Conservation (phyloP, 2,113 vertebrate species). For the Phrynosoma platyrhinos region DNA sequence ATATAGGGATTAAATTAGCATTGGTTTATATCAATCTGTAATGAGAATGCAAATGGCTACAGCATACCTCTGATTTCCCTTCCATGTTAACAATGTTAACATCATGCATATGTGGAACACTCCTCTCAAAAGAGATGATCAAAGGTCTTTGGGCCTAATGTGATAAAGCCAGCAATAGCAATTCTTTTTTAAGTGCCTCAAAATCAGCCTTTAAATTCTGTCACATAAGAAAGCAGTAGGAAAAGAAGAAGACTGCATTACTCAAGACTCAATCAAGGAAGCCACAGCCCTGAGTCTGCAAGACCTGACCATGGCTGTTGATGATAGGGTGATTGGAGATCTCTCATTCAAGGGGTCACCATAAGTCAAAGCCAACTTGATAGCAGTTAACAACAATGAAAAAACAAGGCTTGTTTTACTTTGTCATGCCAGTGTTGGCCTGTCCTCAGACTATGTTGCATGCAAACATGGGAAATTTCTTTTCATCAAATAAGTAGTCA, state of each 20-base stretch:
- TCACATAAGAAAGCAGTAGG: background rate
- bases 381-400: background rate
- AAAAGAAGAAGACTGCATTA: too few species aligned
- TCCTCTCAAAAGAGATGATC: background rate
- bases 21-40: background rate
- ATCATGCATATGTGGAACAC: background rate
- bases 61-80: background rate
- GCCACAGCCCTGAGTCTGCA: too few species aligned
- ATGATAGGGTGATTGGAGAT: too few species aligned
- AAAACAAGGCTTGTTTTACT: background rate
- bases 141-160: background rate
- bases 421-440: background rate
- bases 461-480: background rate
- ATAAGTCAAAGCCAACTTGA: too few species aligned
- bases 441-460: background rate
- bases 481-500: background rate
- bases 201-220: too few species aligned
- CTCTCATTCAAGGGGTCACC: too few species aligned
- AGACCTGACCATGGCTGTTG: too few species aligned
- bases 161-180: too few species aligned
- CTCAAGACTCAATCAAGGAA: too few species aligned
- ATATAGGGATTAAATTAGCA: slow-evolving; percentile 28
- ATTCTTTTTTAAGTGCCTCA: too few species aligned
- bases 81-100: background rate
- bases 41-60: background rate